Base-by-base conservation (phyloP, 2,888 invertebrate species). In the Ischnus inquisitorius region DNA sequence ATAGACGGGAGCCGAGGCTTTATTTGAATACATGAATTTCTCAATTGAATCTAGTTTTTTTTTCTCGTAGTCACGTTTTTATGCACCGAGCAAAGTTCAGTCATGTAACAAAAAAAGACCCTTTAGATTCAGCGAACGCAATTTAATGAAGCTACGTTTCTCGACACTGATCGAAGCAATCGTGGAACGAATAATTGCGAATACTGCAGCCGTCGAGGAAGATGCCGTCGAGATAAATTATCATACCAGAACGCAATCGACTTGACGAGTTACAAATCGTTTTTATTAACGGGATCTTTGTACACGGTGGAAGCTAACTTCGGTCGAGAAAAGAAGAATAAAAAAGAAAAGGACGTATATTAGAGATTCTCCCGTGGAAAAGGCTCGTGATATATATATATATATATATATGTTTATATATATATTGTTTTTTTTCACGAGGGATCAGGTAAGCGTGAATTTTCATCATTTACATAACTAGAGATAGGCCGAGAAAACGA, bases 401-500 rank as follows among this genome's bases (percentile, higher is more conserved):
- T n/a, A n/a, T n/a, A n/a, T n/a, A n/a, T n/a, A n/a, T n/a, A n/a
- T n/a, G n/a, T 57, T 57, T 57, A 25, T 12, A 1, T 22, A 5
- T 57, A 25, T 22, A 2, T 65, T 19, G 48, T 48, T 22, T 51
- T 80, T 68, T 68, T 57, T 67, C 78, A 69, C 74, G 69, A 71
- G 69, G 25, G 54, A 69, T 65, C 81, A 77, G 77, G 19, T 68
- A 75, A 81, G 80, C 81, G 81, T 78, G 81, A 41, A 34, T 46
- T 65, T 77, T 54, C 62, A 69, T 90, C 88, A 88, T 91, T 91
- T 89, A 91, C 88, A 90, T 85, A 89, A 88, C 90, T 91, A 89
- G 86, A 77, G 46, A 78, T 77, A 89, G 82, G 86, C 86, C 79
- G 65, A 75, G 85, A 69, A 65, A 83, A 34, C 77, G 84, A 79